phyloP scores from a whole-genome alignment of 64 coral and sea anemone genomes.

The Stichodactyla mertensii region DNA sequence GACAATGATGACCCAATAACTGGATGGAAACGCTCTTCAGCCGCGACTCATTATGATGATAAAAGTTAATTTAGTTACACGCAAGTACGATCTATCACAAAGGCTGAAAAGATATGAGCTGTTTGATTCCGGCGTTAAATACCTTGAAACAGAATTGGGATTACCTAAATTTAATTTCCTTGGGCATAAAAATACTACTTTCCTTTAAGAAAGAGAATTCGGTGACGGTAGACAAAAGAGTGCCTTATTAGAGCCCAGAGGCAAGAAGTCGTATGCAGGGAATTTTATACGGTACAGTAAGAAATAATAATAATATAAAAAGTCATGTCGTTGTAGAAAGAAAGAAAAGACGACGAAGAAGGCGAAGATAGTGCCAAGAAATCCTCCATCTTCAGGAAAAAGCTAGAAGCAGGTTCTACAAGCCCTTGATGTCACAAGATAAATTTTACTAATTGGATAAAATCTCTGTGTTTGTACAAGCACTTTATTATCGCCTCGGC shows the following conservation, averaged over 20 bases:
- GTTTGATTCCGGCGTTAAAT: too few relatives aligned
- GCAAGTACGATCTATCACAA: background rate
- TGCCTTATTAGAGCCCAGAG: too few relatives aligned
- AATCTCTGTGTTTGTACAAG: background rate
- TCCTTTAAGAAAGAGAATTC: too few relatives aligned
- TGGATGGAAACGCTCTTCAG: background rate
- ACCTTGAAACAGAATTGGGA: too few relatives aligned
- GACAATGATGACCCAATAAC: background rate
- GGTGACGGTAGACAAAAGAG: too few relatives aligned
- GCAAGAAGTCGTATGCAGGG: too few relatives aligned
- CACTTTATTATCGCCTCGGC: background rate
- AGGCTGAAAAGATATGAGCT: too few relatives aligned
- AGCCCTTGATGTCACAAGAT: background rate
- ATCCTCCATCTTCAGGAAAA: background rate
- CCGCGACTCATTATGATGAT: background rate
- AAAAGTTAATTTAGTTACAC: background rate
- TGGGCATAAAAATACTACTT: too few relatives aligned
- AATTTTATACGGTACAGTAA: too few relatives aligned
- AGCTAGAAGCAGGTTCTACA: background rate
- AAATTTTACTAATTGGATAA: background rate
- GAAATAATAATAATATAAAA: too few relatives aligned
- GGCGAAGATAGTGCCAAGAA: background rate
- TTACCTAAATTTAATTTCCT: too few relatives aligned
- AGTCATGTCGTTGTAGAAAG: too few relatives aligned
- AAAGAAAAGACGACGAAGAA: background rate